Evolutionary conservation across 2,113 vertebrate genomes (phyloP).

Genomic region (Menura novaehollandiae): DNA sequence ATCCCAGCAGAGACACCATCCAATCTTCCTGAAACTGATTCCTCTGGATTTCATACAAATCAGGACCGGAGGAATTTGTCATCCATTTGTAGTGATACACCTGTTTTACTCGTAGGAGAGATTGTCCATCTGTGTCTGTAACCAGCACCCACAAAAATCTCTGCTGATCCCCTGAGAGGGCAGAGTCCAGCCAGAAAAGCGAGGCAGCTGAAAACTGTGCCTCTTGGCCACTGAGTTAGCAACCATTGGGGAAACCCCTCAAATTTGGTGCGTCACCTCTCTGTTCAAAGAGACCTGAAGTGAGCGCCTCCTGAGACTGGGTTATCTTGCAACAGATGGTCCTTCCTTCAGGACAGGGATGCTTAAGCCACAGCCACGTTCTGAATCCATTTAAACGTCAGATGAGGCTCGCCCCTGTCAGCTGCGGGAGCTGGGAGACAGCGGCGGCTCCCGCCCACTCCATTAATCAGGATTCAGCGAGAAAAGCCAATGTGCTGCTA

Average conservation of each 20-base stretch:
- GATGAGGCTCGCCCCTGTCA: slow-evolving; percentile 43
- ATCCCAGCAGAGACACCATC: neutral
- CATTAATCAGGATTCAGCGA: slow-evolving; percentile 64
- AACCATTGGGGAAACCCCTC: neutral
- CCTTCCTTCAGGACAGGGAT: slow-evolving; percentile 51
- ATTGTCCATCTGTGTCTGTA: neutral
- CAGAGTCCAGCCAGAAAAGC: neutral
- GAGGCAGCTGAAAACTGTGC: neutral
- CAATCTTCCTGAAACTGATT: neutral
- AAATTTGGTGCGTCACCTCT: neutral
- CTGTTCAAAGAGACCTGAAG: neutral
- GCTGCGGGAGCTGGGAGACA: slow-evolving; percentile 44
- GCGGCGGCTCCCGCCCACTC: slow-evolving; percentile 17
- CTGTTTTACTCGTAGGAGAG: neutral
- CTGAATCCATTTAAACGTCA: slow-evolving; percentile 45
- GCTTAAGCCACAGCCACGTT: slow-evolving; percentile 32
- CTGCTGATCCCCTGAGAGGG: neutral
- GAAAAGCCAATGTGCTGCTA: slow-evolving; percentile 33
- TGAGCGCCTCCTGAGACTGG: neutral
- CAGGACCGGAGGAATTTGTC: neutral
- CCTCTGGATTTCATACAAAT: neutral
- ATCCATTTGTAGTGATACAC: neutral
- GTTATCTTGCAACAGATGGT: slow-evolving; percentile 40
- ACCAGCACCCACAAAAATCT: neutral
- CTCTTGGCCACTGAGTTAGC: neutral